Conservation (phyloP, 2,888 invertebrate genomes). For the Pandemis cinnamomeana region DNA sequence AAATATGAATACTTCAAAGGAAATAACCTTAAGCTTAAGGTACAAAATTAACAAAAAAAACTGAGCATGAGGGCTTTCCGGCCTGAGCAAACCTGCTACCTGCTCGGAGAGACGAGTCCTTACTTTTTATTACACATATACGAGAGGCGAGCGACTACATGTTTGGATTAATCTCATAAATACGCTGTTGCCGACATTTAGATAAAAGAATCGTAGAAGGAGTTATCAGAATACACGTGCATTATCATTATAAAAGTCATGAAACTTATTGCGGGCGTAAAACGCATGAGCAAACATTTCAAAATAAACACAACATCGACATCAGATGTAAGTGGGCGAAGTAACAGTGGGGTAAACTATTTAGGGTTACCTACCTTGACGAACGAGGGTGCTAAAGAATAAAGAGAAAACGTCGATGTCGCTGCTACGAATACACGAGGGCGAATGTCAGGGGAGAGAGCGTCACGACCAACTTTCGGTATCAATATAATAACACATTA, state of each 20-base stretch:
- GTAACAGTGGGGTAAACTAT: conserved; percentile 61
- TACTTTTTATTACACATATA: conserved; percentile 46
- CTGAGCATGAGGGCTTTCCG: conserved; percentile 68
- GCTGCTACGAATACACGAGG: conserved; percentile 62
- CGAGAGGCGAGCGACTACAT: conserved; percentile 22
- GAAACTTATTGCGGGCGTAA: not conserved
- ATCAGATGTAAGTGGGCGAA: conserved; percentile 52
- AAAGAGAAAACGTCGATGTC: conserved; percentile 72
- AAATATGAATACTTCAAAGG: conserved; percentile 40
- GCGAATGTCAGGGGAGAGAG: conserved; percentile 40
- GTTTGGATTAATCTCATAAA: conserved; percentile 15
- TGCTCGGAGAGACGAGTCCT: conserved; percentile 66
- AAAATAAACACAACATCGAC: conserved; percentile 48
- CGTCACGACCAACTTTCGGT: conserved; percentile 20
- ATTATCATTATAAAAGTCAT: conserved; percentile 4
- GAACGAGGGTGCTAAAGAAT: conserved; percentile 75
- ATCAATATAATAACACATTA: conserved; percentile 39
- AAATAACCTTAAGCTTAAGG: conserved; percentile 39
- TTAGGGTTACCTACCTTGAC: conserved; percentile 72
- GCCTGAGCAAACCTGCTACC: conserved; percentile 71
- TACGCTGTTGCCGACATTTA: not conserved
- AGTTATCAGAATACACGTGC: conserved; percentile 3
- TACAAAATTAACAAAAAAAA: conserved; percentile 56
- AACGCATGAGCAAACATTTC: conserved; percentile 43
- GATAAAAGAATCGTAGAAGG: conserved; percentile 5